Conservation (phyloP, 2,113 vertebrate species). For the Pterocles burchelli region DNA sequence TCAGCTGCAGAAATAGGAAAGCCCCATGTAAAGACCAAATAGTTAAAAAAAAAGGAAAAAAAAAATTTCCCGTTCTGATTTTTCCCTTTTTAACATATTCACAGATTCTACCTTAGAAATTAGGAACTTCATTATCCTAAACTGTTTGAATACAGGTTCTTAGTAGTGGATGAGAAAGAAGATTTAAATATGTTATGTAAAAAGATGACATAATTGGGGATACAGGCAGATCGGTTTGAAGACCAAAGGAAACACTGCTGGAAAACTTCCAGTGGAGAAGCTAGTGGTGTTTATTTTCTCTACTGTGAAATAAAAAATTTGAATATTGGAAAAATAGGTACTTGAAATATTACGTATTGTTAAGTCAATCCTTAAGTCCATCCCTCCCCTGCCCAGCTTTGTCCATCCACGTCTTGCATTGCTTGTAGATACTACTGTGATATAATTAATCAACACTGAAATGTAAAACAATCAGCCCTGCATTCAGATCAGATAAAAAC, state of each 20-base stretch:
- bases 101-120: not conserved
- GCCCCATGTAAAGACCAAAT: conserved; percentile 57
- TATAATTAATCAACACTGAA: not conserved
- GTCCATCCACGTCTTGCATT: not conserved
- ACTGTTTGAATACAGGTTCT: conserved; percentile 14
- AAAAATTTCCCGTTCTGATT: conserved; percentile 6
- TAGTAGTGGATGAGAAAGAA: not conserved
- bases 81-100: not conserved
- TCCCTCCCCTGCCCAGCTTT: not conserved
- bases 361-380: not conserved
- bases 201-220: not conserved
- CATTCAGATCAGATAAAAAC: not conserved
- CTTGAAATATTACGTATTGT: not conserved
- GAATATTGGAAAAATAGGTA: not conserved
- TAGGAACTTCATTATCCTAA: not conserved
- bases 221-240: not conserved
- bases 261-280: not conserved
- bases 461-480: not conserved
- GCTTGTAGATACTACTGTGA: not conserved
- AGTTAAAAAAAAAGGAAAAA: not conserved
- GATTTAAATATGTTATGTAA: not conserved
- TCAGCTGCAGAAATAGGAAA: conserved; percentile 71
- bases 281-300: not conserved
- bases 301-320: not conserved
- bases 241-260: not conserved